Evolutionary conservation across 2,797 vertebrate genomes (phyloP).

Genomic region (Coreius guichenoti): DNA sequence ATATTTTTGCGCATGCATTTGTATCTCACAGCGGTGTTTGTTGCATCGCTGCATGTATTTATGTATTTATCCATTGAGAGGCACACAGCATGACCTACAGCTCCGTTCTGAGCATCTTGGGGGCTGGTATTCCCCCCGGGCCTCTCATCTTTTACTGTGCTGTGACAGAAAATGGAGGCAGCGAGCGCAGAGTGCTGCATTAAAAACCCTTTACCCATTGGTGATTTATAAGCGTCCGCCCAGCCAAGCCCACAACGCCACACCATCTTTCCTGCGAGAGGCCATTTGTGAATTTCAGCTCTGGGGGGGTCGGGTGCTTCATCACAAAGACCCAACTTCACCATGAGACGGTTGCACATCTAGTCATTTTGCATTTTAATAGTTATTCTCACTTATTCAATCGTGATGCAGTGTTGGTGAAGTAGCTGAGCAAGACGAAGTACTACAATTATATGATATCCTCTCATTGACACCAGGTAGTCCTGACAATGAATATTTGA

Average conservation of each 20-base stretch:
- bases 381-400: slow-evolving; percentile 63
- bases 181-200: slow-evolving; percentile 82
- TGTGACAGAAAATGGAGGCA: slow-evolving; percentile 85
- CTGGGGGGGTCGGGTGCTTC: slow-evolving; percentile 60
- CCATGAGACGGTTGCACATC: slow-evolving; percentile 55
- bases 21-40: slow-evolving; percentile 54
- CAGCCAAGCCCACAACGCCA: slow-evolving; percentile 64
- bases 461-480: slow-evolving; percentile 73
- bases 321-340: slow-evolving; percentile 62
- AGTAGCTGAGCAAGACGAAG: slow-evolving; percentile 71
- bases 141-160: slow-evolving; percentile 86
- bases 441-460: slow-evolving; percentile 76
- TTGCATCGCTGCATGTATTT: slow-evolving; percentile 82
- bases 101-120: slow-evolving; percentile 74
- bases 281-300: slow-evolving; percentile 68
- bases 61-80: slow-evolving; percentile 84
- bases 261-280: slow-evolving; percentile 75
- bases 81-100: slow-evolving; percentile 77
- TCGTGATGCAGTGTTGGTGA: slow-evolving; percentile 46
- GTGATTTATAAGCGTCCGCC: slow-evolving; percentile 84
- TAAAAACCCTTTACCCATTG: slow-evolving; percentile 87
- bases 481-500: slow-evolving; percentile 71
- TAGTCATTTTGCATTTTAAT: slow-evolving; percentile 83
- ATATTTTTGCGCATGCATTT: slow-evolving; percentile 26
- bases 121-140: slow-evolving; percentile 79